Evolutionary conservation across 2,888 invertebrate species (phyloP).

Genomic region (Drosophila kanekoi): DNA sequence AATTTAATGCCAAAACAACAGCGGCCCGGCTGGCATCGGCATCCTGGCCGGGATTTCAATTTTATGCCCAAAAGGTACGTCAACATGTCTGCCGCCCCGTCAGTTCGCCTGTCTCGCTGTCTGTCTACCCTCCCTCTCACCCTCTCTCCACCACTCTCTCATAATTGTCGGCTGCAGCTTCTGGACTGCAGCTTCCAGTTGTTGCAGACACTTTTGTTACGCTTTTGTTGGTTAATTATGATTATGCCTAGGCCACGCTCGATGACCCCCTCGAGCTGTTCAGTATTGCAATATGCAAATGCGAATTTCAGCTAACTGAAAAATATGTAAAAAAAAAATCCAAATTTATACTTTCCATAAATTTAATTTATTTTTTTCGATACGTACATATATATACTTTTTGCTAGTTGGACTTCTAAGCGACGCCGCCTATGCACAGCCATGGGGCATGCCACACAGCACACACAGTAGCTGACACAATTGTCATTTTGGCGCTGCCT

Average conservation of each 20-base stretch:
- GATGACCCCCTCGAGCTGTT: slow-evolving; percentile 84
- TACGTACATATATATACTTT: slow-evolving; percentile 1
- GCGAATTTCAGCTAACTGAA: slow-evolving; percentile 71
- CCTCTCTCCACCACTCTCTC: slow-evolving; percentile 18
- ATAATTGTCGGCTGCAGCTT: slow-evolving; percentile 68
- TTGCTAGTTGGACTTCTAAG: slow-evolving; percentile 64
- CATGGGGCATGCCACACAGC: slow-evolving; percentile 38
- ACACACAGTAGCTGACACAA: slow-evolving; percentile 85
- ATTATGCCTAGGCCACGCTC: slow-evolving; percentile 63
- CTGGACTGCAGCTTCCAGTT: slow-evolving; percentile 55
- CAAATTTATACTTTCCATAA: slow-evolving; percentile 57
- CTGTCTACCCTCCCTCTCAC: not conserved
- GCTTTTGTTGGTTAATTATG: slow-evolving; percentile 62
- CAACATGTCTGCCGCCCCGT: slow-evolving; percentile 65
- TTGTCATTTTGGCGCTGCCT: slow-evolving; percentile 81
- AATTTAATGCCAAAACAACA: slow-evolving; percentile 78
- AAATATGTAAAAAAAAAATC: slow-evolving; percentile 1
- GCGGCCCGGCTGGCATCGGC: too few relatives aligned
- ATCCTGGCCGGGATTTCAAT: slow-evolving; percentile 78
- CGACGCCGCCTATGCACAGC: slow-evolving; percentile 38
- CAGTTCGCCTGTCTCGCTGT: not conserved
- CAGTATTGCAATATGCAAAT: slow-evolving; percentile 85
- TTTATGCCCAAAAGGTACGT: slow-evolving; percentile 81
- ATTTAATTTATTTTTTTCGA: slow-evolving; percentile 79
- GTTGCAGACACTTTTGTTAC: slow-evolving; percentile 38